Conservation (phyloP, 2,113 vertebrate genomes). For the Saccopteryx leptura region DNA sequence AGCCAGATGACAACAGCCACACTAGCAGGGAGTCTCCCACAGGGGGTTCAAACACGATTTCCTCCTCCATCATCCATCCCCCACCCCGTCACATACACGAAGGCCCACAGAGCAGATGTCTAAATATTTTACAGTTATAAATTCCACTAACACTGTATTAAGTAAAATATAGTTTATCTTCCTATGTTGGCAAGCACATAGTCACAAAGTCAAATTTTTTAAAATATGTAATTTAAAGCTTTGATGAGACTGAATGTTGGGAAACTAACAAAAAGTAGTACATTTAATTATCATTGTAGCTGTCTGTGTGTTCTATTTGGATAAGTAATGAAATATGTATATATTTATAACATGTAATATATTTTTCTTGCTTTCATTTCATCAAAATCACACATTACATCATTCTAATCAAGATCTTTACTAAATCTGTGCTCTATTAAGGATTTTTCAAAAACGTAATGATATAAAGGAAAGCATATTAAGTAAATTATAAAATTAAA, state of each 20-base stretch:
- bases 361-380: background rate
- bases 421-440: background rate
- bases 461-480: background rate
- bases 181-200: background rate
- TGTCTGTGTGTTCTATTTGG: background rate
- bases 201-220: background rate
- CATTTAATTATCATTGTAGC: background rate
- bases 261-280: background rate
- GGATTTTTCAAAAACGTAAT: background rate
- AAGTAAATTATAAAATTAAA: background rate
- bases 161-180: background rate
- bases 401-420: background rate
- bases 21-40: background rate
- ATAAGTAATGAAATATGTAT: background rate
- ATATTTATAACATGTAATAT: background rate
- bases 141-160: background rate
- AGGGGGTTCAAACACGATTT: background rate
- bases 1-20: background rate
- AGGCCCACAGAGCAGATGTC: background rate
- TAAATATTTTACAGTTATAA: background rate
- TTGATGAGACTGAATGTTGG: background rate
- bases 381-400: background rate
- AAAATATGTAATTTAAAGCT: background rate
- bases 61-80: background rate
- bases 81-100: background rate